These are phyloP conservation scores for Archivesica marissinica DNA, from an alignment of 1,140 invertebrate genomes.

Conservation along the genomic window DNA sequence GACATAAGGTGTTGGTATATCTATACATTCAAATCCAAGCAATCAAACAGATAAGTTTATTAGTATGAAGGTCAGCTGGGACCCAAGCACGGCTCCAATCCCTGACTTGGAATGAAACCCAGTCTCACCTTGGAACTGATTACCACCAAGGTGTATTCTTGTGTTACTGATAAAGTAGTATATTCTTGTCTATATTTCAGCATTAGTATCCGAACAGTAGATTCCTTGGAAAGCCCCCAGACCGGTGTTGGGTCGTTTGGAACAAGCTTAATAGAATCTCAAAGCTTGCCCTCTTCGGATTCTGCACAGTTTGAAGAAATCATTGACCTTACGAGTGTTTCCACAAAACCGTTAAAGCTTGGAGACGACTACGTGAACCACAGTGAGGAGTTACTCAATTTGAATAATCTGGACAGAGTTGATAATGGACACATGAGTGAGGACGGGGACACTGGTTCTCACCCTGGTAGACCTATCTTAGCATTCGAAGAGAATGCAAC, in stretches of 20 bases:
- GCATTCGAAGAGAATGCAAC: constrained; percentile 80
- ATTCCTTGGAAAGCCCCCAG: constrained; percentile 70
- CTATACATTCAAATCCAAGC: neutral
- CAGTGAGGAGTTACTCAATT: constrained; percentile 73
- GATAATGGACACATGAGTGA: constrained; percentile 65
- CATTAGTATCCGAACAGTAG: constrained; percentile 77
- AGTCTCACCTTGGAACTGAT: too few species aligned
- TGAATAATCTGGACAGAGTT: constrained; percentile 69
- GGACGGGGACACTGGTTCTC: constrained; percentile 24
- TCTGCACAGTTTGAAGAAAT: constrained; percentile 74
- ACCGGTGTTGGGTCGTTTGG: constrained; percentile 61
- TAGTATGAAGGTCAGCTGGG: neutral
- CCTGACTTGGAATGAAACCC: too few species aligned
- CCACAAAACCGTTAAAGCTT: constrained; percentile 46
- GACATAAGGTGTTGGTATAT: neutral
- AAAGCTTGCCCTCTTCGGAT: constrained; percentile 43
- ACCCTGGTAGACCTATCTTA: constrained; percentile 72
- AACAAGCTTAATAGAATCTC: constrained; percentile 62
- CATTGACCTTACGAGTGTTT: constrained; percentile 70
- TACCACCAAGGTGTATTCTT: neutral
- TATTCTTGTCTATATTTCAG: constrained; percentile 65
- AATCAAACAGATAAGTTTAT: neutral
- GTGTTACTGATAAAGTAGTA: neutral
- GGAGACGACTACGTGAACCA: constrained; percentile 56
- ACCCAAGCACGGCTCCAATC: neutral